Conservation (phyloP, 2,113 vertebrate genomes). For the Agapornis roseicollis region DNA sequence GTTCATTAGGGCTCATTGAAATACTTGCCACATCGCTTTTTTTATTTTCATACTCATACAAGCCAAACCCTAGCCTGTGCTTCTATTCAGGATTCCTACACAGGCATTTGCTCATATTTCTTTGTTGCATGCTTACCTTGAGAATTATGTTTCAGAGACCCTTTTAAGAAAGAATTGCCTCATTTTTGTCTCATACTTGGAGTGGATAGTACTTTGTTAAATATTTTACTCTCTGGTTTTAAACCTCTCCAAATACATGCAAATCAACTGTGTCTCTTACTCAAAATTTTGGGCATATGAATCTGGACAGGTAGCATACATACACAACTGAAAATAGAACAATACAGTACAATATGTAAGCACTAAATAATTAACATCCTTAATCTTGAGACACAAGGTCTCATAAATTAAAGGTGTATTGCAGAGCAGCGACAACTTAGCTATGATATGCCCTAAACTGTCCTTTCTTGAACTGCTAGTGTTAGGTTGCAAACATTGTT, state of each 20-base stretch:
- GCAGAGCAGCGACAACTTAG: not conserved
- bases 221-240: not conserved
- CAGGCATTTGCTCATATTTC: not conserved
- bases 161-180: not conserved
- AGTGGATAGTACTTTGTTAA: not conserved
- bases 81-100: not conserved
- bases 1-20: not conserved
- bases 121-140: not conserved
- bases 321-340: not conserved
- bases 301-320: not conserved
- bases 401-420: not conserved
- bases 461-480: not conserved
- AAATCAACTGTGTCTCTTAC: not conserved
- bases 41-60: not conserved
- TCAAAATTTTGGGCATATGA: not conserved
- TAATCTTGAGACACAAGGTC: not conserved
- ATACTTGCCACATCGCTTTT: not conserved
- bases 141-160: not conserved
- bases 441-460: not conserved
- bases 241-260: not conserved
- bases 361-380: not conserved
- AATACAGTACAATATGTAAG: not conserved
- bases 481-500: not conserved
- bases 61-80: not conserved
- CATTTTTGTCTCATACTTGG: not conserved